Evolutionary conservation across 2,113 vertebrate genomes (phyloP).

Genomic region (Garra rufa): DNA sequence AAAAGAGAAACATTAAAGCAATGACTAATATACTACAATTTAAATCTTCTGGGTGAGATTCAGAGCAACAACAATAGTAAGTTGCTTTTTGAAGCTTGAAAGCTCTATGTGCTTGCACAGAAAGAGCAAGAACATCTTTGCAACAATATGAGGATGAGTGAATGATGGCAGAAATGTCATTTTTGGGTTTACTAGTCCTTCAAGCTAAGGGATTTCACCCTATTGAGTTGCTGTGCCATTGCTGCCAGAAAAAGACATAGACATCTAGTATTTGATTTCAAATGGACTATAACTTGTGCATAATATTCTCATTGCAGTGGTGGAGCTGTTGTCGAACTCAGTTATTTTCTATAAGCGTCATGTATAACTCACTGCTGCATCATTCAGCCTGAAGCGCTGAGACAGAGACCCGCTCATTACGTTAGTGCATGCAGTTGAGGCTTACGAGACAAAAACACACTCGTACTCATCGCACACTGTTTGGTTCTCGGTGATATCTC

Average conservation of each 20-base stretch:
- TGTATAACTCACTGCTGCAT: slow-evolving; percentile 66
- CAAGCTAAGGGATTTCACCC: not conserved
- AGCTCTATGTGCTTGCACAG: not conserved
- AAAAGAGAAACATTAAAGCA: not conserved
- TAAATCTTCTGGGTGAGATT: not conserved
- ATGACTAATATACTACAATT: not conserved
- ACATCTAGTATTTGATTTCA: not conserved
- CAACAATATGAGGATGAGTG: not conserved
- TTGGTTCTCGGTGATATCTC: too few species aligned
- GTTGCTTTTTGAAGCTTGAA: not conserved
- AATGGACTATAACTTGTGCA: not conserved
- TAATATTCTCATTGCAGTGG: slow-evolving; percentile 51
- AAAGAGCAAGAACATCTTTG: not conserved
- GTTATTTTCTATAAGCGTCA: slow-evolving; percentile 73
- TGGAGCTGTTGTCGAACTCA: slow-evolving; percentile 63
- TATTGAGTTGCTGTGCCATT: not conserved
- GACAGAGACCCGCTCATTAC: slow-evolving; percentile 61
- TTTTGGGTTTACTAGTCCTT: not conserved
- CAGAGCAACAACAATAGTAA: not conserved
- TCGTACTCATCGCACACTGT: too few species aligned
- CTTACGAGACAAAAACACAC: not conserved
- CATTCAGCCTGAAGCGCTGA: slow-evolving; percentile 70
- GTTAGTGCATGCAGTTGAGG: not conserved
- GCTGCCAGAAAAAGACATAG: not conserved
- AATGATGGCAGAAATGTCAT: not conserved